Evolutionary conservation across 2,113 vertebrate genomes (phyloP), one percentile per base, ranked within the genome.

Genomic region (Istiophorus platypterus): DNA sequence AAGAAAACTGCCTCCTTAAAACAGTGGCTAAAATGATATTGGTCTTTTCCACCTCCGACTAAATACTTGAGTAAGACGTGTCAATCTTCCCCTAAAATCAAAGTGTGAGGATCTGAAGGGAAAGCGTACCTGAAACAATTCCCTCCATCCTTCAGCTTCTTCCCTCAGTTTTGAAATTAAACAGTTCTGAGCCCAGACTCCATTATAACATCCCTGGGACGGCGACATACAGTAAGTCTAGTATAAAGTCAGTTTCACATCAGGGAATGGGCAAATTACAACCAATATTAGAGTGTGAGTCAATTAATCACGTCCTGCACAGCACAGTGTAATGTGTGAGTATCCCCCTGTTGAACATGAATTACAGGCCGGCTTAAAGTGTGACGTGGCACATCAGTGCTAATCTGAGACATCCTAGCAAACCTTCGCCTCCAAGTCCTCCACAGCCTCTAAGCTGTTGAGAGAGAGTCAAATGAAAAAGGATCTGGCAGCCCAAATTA

Each of bases 401-500:
- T 94, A 94, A 95, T 94, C 94, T 91, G 88, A 92, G 88, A 90
- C 92, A 92, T 93, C 91, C 91, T 81, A 72, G 90, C 85, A 92
- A 93, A 92, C 91, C 92, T 89, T 93, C 80, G 87, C 85, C 87
- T 91, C 75, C 86, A 75, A 93, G 92, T 91, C 89, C 84, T 92
- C 85, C 22, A 73, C 88, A 91, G 87, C 89, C 89, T 93, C 90
- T 94, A 94, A 93, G 92, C 91, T 82, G 91, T 90, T 93, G 90
- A 92, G 93, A 91, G 88, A 87, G 88, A 93, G 88, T 91, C 88
- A 93, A 94, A 93, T 92, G 92, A 95, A 94, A 94, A 94, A 91
- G 93, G 91, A 93, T 95, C 88, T 93, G 93, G 94, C 93, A 93
- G 89, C 85, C 91, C 91, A 95, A 95, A 95, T 95, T 93, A 95